Base-by-base conservation (phyloP, 2,888 invertebrate species). In the Hydrotaea diabolus region DNA sequence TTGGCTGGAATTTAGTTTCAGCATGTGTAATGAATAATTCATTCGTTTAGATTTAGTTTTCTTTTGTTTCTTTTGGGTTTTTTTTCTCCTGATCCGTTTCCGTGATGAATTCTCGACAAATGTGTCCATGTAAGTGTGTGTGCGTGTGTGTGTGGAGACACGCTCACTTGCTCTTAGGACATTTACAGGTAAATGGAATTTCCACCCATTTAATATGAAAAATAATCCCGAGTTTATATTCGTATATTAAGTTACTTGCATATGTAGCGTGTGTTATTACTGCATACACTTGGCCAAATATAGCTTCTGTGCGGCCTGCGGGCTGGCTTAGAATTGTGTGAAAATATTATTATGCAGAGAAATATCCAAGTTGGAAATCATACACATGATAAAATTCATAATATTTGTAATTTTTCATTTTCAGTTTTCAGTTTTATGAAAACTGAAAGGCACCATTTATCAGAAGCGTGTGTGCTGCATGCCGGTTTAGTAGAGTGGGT, bases 1-100 rank as follows among this genome's bases (percentile, higher is more conserved):
- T 46, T 77, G 55, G 39, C 71, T 69, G 19, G 75, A 80, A 57
- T 78, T 81, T 72, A 72, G 75, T 78, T 75, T 64, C 46, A 57
- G 74, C 78, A 66, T 81, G 75, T 76, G 71, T 59, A 72, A 81
- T 84, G 84, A 84, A 84, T 84, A 76, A 84, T 84, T 84, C 77
- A 84, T 78, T 36, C 80, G 57, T 75, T 76, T 72, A 75, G 77
- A 75, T 78, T 77, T 75, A 57, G 19, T 79, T 76, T 81, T 26
- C 23, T 23, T 75, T 31, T 72, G 1, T 46, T 59, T 26, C n/a
- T 2, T 46, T 66, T 23, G 21, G 23, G 13, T 64, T 43, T 43
- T 11, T 43, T 64, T 9, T 36, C 23, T 17, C 19, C n/a, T n/a
- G n/a, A n/a, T n/a, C n/a, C 31, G n/a, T 43, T 19, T 23, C n/a